phyloP scores from a whole-genome alignment of 2,888 invertebrate genomes.

The Chymomyza fuscimana region DNA sequence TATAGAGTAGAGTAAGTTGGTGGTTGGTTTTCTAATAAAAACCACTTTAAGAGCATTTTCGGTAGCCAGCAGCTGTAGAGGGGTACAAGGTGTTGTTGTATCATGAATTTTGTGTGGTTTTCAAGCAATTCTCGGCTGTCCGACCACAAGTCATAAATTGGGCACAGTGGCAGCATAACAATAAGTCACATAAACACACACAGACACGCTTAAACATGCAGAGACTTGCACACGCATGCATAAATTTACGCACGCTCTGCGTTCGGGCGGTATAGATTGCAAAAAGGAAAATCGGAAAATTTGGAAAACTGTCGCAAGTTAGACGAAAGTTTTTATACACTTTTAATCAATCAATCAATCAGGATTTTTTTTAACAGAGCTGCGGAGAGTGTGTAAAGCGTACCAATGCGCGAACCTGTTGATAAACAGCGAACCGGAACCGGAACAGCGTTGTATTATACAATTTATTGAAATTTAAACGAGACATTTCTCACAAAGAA shows the following conservation, averaged over 20 bases:
- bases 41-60: neutral
- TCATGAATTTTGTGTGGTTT: slow-evolving; percentile 25
- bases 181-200: slow-evolving; percentile 59
- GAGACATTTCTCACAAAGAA: no score
- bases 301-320: neutral
- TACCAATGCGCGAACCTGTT: no score
- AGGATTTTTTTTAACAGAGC: no score
- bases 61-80: neutral
- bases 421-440: no score
- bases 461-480: no score
- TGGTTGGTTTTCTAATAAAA: neutral
- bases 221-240: slow-evolving; percentile 25
- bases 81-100: slow-evolving; percentile 2
- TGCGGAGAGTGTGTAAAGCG: no score
- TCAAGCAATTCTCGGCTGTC: slow-evolving; percentile 30
- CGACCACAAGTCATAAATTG: slow-evolving; percentile 71
- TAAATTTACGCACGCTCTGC: slow-evolving; percentile 30
- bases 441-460: no score
- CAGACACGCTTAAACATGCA: slow-evolving; percentile 7
- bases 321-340: no score
- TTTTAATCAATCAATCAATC: no score
- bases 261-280: neutral
- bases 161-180: slow-evolving; percentile 71
- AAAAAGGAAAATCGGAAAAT: slow-evolving; percentile 1
- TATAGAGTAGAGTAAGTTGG: slow-evolving; percentile 6